Base-by-base conservation (phyloP, 2,113 vertebrate genomes). In the Piprites chloris region DNA sequence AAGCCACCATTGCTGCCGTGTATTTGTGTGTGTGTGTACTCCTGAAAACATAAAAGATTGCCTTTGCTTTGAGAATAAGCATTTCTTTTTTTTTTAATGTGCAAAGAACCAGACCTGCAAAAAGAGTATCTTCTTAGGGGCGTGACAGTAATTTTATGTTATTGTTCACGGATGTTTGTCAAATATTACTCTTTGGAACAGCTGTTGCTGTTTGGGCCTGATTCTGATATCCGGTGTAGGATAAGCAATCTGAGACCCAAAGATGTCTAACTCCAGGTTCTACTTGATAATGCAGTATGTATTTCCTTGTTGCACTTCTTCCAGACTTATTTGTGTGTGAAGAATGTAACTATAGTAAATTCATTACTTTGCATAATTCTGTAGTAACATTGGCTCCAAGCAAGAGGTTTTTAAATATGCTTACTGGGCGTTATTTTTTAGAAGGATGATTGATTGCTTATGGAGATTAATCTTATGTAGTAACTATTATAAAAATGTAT, bases 11-110 rank as follows among this genome's bases (percentile, higher is more conserved):
- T 69, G 44, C 65, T 90, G 73, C 28, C 27, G 1, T 42, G 7
- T 71, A 3, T 90, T 44, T 39, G 7, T 76, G 12, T 85, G 5
- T 82, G 18, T n/a, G 5, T 85, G 27, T 47, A 66, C 35, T 93
- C 79, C 69, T 94, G 68, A 95, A 95, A 93, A 90, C 53, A 46
- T 88, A 68, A 84, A 95, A 96, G 35, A 59, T 81, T 75, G 56
- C 30, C 41, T 42, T 84, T 77, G 28, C 47, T 86, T 66, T 83
- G 28, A 82, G 53, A 95, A 58, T 46, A 73, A 77, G 19, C 22
- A 46, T 74, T 65, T 42, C 1, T 65, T 37, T 76, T 68, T 33
- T 68, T 78, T 77, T 14, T 5, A 61, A 83, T 5, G 22, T 84
- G 11, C 26, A 26, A 69, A 79, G 46, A 89, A 26, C 14, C 22